Evolutionary conservation across 2,113 vertebrate genomes (phyloP).

Genomic region (Excalfactoria chinensis): DNA sequence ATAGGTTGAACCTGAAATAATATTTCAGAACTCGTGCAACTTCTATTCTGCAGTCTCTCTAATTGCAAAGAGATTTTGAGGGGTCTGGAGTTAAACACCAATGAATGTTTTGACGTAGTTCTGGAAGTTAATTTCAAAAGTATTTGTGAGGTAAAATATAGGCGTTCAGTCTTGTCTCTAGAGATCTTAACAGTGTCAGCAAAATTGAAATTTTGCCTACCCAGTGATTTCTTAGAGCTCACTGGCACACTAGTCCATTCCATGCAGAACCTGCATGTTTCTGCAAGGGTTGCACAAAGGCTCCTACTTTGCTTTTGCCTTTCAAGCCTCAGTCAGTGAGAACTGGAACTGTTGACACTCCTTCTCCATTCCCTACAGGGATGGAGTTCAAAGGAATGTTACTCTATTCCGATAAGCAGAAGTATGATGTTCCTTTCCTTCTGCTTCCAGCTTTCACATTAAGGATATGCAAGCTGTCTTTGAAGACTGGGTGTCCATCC

Average conservation of each 20-base stretch:
- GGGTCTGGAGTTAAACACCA: background rate
- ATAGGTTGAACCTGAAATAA: background rate
- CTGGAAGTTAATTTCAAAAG: background rate
- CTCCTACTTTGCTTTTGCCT: background rate
- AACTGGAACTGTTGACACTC: background rate
- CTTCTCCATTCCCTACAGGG: background rate
- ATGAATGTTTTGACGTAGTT: background rate
- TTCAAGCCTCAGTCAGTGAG: background rate
- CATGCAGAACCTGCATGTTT: background rate
- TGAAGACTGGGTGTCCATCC: background rate
- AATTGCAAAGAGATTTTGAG: background rate
- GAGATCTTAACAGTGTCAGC: background rate
- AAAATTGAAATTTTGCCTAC: background rate
- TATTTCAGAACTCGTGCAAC: background rate
- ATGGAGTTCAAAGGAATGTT: background rate
- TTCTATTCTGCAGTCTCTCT: background rate
- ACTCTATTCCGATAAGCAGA: background rate
- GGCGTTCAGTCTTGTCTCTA: background rate
- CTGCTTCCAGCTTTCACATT: background rate
- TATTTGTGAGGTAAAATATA: background rate
- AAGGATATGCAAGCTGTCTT: background rate
- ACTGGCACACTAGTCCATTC: accelerated
- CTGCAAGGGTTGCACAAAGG: background rate
- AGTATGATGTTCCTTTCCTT: background rate
- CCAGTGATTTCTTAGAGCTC: background rate